Percentiles rank a stretch among this genome's conserved stretches.
These are phyloP conservation scores for Iphiclides podalirius DNA, from an alignment of 2,888 invertebrate genomes.

Conservation along the genomic window DNA sequence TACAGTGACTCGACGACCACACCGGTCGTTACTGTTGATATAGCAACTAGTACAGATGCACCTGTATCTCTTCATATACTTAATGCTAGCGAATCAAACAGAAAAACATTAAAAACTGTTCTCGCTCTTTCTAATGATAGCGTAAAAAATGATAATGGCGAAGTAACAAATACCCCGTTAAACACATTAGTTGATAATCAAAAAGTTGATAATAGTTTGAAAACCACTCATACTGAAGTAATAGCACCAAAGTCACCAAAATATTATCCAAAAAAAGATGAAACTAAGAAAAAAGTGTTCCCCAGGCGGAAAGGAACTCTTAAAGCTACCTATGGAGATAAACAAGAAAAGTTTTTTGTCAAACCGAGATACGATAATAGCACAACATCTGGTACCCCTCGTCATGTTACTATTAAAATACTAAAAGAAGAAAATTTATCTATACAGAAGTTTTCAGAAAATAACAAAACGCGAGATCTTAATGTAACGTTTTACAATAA, in stretches of 20 bases:
- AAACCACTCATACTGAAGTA: conserved; percentile 52
- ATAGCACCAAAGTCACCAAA: conserved; percentile 58
- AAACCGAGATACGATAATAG: conserved; percentile 32
- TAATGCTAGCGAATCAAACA: conserved; percentile 6
- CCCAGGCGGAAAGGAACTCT: conserved; percentile 71
- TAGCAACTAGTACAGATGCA: conserved; percentile 19
- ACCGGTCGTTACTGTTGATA: conserved; percentile 23
- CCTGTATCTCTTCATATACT: conserved; percentile 19
- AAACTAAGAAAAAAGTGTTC: conserved; percentile 57
- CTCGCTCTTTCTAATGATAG: not conserved
- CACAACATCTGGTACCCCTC: conserved; percentile 28
- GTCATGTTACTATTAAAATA: conserved; percentile 2
- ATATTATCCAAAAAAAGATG: conserved; percentile 49
- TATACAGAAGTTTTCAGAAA: not conserved
- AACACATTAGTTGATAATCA: too few relatives aligned
- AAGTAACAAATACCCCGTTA: conserved; percentile 27
- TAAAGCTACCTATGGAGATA: conserved; percentile 75
- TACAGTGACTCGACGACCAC: conserved; percentile 24
- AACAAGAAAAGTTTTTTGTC: conserved; percentile 60
- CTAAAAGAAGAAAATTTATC: conserved; percentile 1
- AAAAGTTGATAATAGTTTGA: conserved; percentile 54
- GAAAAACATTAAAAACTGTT: conserved; percentile 12
- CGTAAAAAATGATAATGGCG: not conserved
- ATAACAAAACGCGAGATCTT: not conserved
- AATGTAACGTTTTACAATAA: conserved; percentile 3